These are phyloP conservation scores for Orthonevra nobilis DNA, from an alignment of 2,888 invertebrate genomes.

Conservation along the genomic window DNA sequence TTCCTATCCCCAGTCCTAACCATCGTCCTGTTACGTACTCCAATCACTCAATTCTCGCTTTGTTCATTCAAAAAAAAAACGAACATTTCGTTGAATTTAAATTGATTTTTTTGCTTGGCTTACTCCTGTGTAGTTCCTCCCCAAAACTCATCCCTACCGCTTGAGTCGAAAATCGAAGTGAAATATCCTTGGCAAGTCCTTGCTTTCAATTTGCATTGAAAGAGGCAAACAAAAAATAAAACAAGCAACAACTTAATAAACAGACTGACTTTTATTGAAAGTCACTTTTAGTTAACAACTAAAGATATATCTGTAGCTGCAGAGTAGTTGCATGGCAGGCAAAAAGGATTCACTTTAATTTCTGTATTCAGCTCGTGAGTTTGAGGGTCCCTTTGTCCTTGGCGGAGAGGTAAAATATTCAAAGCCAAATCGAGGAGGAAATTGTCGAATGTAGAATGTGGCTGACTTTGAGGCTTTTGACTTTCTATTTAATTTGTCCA, in stretches of 20 bases:
- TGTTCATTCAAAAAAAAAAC: constrained; percentile 25
- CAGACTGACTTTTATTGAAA: constrained; percentile 26
- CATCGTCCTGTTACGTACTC: not conserved
- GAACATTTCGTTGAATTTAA: constrained; percentile 28
- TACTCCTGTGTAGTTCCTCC: too few species aligned
- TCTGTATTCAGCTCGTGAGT: not conserved
- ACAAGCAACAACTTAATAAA: constrained; percentile 17
- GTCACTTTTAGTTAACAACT: constrained; percentile 39
- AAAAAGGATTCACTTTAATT: constrained; percentile 14
- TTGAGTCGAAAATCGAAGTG: not conserved
- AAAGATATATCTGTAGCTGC: not conserved
- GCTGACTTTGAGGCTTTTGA: not conserved
- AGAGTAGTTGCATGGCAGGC: not conserved
- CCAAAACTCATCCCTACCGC: not conserved
- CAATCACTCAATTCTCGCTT: constrained; percentile 41
- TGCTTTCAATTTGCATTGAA: not conserved
- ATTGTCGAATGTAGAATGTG: constrained; percentile 7
- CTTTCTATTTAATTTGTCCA: not conserved
- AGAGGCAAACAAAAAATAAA: not conserved
- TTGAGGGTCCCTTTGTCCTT: not conserved
- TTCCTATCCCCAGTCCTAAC: not conserved
- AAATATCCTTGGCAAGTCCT: not conserved
- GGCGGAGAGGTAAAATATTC: constrained; percentile 23
- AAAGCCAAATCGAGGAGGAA: not conserved
- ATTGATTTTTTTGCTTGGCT: constrained; percentile 13